Conservation (phyloP, 2,797 vertebrate species). For the Anabacerthia variegaticeps region DNA sequence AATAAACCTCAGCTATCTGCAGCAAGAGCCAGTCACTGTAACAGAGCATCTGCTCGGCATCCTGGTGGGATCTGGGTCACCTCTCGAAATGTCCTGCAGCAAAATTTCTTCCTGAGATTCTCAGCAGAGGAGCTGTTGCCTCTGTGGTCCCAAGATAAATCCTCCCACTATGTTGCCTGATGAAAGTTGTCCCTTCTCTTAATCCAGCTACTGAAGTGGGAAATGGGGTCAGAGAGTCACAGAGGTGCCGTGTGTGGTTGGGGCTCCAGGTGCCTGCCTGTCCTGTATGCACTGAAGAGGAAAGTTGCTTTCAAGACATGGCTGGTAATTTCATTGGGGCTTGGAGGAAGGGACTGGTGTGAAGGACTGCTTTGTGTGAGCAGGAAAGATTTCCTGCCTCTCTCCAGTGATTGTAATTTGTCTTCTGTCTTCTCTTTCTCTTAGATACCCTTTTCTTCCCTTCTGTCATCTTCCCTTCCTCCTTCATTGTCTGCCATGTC, state of each 20-base stretch:
- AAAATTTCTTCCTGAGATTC: neutral
- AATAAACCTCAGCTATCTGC: neutral
- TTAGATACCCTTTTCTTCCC: neutral
- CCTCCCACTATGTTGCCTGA: neutral
- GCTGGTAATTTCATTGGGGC: neutral
- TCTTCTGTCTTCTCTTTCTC: neutral
- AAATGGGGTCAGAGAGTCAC: neutral
- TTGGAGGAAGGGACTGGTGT: neutral
- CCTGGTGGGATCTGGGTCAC: neutral
- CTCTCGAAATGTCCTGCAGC: neutral
- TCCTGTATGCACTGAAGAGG: neutral
- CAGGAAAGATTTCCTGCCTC: neutral
- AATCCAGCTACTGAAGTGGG: neutral
- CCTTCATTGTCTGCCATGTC: neutral
- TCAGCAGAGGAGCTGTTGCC: neutral
- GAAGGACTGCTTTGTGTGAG: fast-evolving
- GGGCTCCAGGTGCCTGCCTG: neutral
- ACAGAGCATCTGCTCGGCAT: neutral
- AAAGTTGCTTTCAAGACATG: neutral
- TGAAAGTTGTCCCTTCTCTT: neutral
- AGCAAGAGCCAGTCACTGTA: neutral
- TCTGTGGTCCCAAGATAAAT: neutral
- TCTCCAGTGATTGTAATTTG: neutral
- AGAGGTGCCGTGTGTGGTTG: neutral
- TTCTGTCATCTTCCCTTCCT: neutral